Percentiles rank a stretch among this genome's conserved stretches.
Evolutionary conservation across 2,797 vertebrate species (phyloP).

Genomic region (Rhabdomys pumilio): DNA sequence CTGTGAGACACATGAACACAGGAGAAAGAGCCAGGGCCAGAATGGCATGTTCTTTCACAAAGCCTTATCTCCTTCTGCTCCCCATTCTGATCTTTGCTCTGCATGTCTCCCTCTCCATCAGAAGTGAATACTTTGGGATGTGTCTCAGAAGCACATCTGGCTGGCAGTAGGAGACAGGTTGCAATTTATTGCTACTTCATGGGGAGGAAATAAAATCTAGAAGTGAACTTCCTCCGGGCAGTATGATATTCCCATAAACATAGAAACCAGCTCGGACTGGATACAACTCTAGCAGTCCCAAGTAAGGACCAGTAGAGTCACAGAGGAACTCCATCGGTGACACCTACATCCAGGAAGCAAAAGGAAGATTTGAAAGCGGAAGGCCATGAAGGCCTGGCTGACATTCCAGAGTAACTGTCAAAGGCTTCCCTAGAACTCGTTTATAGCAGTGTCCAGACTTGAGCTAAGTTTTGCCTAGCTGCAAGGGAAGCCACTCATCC

Average conservation of each 20-base stretch:
- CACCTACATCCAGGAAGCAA: not conserved
- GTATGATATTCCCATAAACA: not conserved
- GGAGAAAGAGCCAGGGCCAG: not conserved
- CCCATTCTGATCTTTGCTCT: not conserved
- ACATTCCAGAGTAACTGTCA: not conserved
- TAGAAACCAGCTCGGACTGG: not conserved
- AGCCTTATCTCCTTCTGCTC: not conserved
- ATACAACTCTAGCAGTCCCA: not conserved
- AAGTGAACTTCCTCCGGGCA: not conserved
- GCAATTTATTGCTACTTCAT: not conserved
- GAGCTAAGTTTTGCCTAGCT: not conserved
- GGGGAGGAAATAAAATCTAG: not conserved
- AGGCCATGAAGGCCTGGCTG: not conserved
- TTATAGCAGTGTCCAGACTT: not conserved
- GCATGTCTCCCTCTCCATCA: not conserved
- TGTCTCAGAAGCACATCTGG: not conserved
- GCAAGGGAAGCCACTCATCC: not conserved
- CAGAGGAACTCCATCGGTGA: not conserved
- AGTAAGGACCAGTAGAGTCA: not conserved
- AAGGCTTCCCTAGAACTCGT: not conserved
- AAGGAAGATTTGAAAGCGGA: not conserved
- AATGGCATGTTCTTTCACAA: not conserved
- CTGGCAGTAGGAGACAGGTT: not conserved
- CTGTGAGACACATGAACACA: not conserved
- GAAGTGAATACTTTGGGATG: not conserved